These are phyloP conservation scores for Lithodes maja DNA, from an alignment of 2,888 invertebrate species.

Conservation along the genomic window DNA sequence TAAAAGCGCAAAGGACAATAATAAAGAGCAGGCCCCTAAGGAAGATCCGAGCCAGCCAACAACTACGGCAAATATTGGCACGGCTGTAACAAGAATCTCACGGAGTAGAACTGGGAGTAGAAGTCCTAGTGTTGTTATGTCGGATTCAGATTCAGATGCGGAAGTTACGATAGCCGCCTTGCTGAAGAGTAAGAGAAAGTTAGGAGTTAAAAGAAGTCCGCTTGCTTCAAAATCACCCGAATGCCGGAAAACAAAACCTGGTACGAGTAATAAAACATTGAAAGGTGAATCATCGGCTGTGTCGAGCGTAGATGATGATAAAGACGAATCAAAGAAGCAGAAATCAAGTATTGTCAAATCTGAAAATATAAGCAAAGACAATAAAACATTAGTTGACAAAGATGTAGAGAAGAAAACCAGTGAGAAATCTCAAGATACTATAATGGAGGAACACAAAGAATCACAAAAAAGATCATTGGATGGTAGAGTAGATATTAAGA, in stretches of 20 bases:
- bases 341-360: background rate
- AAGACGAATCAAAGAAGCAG: background rate
- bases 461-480: too few relatives aligned
- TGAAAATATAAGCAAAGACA: too few relatives aligned
- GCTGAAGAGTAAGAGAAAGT: slow-evolving; percentile 23
- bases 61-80: slow-evolving; percentile 30
- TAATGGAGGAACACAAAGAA: too few relatives aligned
- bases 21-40: background rate
- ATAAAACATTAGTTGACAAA: too few relatives aligned
- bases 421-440: too few relatives aligned
- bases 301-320: background rate
- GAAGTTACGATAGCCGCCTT: slow-evolving; percentile 18
- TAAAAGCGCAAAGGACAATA: background rate
- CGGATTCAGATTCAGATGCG: slow-evolving; percentile 36
- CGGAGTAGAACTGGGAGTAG: slow-evolving; percentile 30
- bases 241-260: background rate
- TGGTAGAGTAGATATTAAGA: too few relatives aligned
- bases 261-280: background rate
- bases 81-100: slow-evolving; percentile 27
- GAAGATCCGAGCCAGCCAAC: background rate
- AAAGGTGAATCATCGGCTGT: background rate
- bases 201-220: background rate
- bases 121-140: slow-evolving; percentile 47
- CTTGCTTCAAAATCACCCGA: background rate
- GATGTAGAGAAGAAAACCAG: too few relatives aligned